These are phyloP conservation scores for Limnodromus scolopaceus DNA, from an alignment of 2,797 vertebrate species.

Conservation along the genomic window DNA sequence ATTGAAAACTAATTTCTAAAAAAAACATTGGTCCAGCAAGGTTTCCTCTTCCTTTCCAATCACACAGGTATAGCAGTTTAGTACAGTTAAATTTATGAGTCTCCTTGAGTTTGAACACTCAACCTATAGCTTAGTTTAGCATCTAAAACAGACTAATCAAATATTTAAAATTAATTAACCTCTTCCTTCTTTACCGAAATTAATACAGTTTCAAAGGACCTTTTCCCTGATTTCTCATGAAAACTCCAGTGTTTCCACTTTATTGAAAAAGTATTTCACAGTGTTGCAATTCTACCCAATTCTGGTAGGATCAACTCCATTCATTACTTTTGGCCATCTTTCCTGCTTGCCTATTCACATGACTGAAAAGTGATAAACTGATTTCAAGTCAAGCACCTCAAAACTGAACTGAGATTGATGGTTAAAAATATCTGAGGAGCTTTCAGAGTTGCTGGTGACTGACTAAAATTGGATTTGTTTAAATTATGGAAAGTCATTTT, in stretches of 20 bases:
- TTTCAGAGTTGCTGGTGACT: not conserved
- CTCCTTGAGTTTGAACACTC: not conserved
- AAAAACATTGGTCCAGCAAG: not conserved
- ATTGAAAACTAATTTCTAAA: not conserved
- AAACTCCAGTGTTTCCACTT: not conserved
- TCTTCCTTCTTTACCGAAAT: not conserved
- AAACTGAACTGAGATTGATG: not conserved
- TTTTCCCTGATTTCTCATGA: not conserved
- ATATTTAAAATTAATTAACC: not conserved
- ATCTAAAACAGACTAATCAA: not conserved
- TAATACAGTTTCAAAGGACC: not conserved
- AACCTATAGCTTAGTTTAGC: not conserved
- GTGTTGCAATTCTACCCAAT: not conserved
- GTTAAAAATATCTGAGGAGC: not conserved
- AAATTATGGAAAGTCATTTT: not conserved
- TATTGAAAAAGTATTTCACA: not conserved
- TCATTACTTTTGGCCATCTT: not conserved
- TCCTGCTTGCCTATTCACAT: not conserved
- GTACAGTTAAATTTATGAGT: not conserved
- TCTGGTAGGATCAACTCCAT: not conserved
- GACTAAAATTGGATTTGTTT: not conserved
- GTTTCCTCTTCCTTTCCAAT: not conserved
- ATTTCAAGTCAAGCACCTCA: not conserved
- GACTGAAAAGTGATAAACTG: not conserved
- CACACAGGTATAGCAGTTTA: not conserved